A percentile compares a stretch with the other conserved stretches of the same genome.
These are phyloP conservation scores for Pheucticus melanocephalus DNA, from an alignment of 2,113 vertebrate genomes.

Conservation along the genomic window DNA sequence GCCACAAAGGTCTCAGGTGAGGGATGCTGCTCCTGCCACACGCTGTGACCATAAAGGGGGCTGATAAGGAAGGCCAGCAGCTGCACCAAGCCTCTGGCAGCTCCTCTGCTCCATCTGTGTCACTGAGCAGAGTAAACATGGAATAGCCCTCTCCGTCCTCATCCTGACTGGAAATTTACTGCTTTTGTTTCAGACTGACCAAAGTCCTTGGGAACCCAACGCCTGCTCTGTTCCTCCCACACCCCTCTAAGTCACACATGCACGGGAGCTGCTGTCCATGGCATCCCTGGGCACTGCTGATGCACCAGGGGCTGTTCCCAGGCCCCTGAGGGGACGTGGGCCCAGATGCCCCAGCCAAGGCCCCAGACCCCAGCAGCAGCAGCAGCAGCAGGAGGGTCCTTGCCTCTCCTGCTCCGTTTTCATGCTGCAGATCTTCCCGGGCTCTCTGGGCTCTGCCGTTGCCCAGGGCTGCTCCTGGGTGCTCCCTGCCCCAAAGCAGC, in stretches of 20 bases:
- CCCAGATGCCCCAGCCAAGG: not conserved
- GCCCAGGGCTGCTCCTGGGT: not conserved
- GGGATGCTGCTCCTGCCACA: not conserved
- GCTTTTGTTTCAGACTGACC: not conserved
- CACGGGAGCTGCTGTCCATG: not conserved
- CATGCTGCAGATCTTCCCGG: not conserved
- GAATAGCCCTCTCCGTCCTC: not conserved
- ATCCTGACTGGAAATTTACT: not conserved
- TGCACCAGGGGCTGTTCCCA: not conserved
- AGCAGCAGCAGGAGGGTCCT: not conserved
- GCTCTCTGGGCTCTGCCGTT: not conserved
- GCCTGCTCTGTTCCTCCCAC: not conserved
- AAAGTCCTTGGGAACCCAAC: not conserved
- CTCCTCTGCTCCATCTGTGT: not conserved
- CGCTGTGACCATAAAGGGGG: not conserved
- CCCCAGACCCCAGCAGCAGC: not conserved
- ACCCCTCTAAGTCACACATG: not conserved
- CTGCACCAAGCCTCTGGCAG: not conserved
- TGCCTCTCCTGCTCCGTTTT: not conserved
- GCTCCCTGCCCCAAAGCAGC: not conserved
- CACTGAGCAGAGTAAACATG: not conserved
- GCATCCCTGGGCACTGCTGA: not conserved
- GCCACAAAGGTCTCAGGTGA: not conserved
- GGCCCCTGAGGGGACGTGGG: fast-evolving
- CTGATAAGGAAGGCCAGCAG: not conserved